Percentiles rank a stretch among this genome's conserved stretches.
These are phyloP conservation scores for Eulithis testata DNA, from an alignment of 2,888 invertebrate genomes.

Conservation along the genomic window DNA sequence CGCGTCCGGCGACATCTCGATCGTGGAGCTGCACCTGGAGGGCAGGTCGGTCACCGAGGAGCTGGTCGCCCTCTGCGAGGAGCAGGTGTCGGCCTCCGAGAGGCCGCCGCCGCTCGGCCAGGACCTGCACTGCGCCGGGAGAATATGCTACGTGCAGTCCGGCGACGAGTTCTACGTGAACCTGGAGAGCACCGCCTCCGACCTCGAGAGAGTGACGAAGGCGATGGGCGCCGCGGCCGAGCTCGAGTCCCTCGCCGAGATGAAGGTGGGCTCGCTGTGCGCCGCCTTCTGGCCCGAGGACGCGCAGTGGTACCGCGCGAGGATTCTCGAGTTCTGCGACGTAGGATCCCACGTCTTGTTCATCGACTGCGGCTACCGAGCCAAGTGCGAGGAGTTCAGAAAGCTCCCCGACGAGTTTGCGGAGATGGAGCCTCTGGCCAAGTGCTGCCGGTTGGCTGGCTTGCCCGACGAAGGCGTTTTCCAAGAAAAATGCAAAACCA, in stretches of 20 bases:
- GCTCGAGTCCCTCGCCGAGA: slow-evolving; percentile 78
- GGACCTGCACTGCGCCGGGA: slow-evolving; percentile 82
- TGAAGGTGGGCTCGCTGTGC: slow-evolving; percentile 85
- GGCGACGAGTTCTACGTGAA: slow-evolving; percentile 91
- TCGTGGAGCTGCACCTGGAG: slow-evolving; percentile 86
- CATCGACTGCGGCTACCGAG: slow-evolving; percentile 89
- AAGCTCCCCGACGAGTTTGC: slow-evolving; percentile 86
- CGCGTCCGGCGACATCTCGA: slow-evolving; percentile 86
- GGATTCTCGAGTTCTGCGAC: slow-evolving; percentile 85
- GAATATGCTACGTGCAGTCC: slow-evolving; percentile 87
- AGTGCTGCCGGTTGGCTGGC: slow-evolving; percentile 85
- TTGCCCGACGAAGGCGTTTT: slow-evolving; percentile 73
- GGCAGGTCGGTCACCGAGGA: slow-evolving; percentile 87
- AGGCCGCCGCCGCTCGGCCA: slow-evolving; percentile 74
- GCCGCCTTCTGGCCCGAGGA: slow-evolving; percentile 88
- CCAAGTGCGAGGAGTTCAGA: slow-evolving; percentile 84
- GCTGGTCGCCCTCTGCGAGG: slow-evolving; percentile 81
- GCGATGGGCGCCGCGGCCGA: slow-evolving; percentile 79
- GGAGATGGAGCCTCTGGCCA: slow-evolving; percentile 84
- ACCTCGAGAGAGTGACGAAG: slow-evolving; percentile 86
- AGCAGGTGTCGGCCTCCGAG: slow-evolving; percentile 58
- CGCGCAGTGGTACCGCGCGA: slow-evolving; percentile 87
- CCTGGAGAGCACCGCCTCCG: slow-evolving; percentile 81
- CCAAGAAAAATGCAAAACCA: slow-evolving; percentile 67
- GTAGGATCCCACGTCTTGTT: slow-evolving; percentile 85